Evolutionary conservation across 2,797 vertebrate genomes (phyloP).

Genomic region (Neomorphus geoffroyi): DNA sequence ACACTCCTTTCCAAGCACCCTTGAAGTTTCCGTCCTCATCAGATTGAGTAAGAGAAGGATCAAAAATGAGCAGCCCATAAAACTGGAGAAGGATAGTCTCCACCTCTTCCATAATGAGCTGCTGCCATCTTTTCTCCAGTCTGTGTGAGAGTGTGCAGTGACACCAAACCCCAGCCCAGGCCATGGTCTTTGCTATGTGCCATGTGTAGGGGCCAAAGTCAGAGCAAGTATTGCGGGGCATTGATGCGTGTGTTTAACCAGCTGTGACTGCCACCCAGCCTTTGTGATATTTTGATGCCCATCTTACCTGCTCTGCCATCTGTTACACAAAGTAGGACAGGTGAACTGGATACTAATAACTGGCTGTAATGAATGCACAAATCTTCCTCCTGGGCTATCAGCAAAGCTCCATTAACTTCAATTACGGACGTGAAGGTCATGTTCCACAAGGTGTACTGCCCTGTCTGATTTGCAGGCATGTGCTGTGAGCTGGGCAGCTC

Average conservation of each 20-base stretch:
- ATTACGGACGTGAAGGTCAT: background rate
- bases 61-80: background rate
- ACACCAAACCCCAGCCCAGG: background rate
- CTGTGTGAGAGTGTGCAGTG: accelerated
- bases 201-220: background rate
- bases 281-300: background rate
- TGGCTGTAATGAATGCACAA: background rate
- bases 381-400: background rate
- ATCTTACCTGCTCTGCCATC: background rate
- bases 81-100: accelerated
- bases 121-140: background rate
- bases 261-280: background rate
- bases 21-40: background rate
- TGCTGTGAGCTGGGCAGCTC: background rate
- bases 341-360: background rate
- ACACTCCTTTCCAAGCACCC: background rate
- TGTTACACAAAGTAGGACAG: background rate
- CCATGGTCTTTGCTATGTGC: background rate
- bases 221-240: background rate
- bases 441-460: background rate
- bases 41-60: background rate
- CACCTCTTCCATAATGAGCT: background rate
- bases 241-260: accelerated
- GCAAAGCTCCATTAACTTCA: background rate
- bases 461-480: accelerated